These are phyloP conservation scores for Lamproptera curius DNA, from an alignment of 2,888 invertebrate species.

Conservation along the genomic window DNA sequence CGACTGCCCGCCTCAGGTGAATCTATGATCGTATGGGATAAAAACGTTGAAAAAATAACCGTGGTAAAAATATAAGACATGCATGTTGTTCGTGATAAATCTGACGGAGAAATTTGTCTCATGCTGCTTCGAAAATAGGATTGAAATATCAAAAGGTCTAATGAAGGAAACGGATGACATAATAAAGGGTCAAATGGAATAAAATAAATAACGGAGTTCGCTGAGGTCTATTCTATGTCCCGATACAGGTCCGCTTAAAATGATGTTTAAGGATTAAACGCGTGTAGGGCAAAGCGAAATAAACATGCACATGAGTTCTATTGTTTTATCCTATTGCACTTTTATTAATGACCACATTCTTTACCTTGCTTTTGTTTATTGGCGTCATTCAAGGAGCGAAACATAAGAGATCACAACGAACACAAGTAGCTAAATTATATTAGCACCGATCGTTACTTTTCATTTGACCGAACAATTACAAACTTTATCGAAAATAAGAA, in stretches of 20 bases:
- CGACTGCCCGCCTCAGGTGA: conserved; percentile 58
- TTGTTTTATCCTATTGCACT: conserved; percentile 1
- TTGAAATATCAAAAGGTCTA: conserved; percentile 40
- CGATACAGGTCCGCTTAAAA: no score
- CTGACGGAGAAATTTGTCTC: conserved; percentile 42
- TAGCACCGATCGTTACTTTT: conserved; percentile 5
- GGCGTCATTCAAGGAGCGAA: conserved; percentile 15
- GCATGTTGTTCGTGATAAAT: conserved; percentile 63
- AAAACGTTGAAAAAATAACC: conserved; percentile 45
- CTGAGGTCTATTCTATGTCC: no score
- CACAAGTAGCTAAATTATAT: not conserved
- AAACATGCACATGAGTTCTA: conserved; percentile 25
- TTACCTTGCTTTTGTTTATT: conserved; percentile 14
- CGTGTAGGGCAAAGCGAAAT: no score
- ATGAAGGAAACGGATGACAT: conserved; percentile 35
- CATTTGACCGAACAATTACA: no score
- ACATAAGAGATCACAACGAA: conserved; percentile 9
- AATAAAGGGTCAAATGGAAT: conserved; percentile 21
- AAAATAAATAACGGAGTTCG: no score
- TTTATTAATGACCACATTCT: not conserved
- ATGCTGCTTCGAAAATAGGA: conserved; percentile 62
- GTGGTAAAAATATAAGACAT: conserved; percentile 52
- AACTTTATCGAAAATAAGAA: no score
- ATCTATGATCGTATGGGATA: conserved; percentile 41
- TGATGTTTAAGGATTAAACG: no score